Conservation (phyloP, 2,888 invertebrate species). For the Stenotaenia linearis region DNA sequence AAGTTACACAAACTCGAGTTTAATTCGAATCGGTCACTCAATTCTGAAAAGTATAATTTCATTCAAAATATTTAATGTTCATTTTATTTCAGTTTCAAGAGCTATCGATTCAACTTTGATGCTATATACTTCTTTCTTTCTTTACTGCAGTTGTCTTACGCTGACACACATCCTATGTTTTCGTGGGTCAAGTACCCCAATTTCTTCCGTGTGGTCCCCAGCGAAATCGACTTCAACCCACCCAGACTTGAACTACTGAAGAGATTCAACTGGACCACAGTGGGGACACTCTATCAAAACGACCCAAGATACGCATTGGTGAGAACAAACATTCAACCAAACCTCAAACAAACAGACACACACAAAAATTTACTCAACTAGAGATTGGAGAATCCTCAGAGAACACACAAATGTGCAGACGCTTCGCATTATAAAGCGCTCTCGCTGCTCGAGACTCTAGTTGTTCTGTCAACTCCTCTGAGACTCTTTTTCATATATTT, state of each 20-base stretch:
- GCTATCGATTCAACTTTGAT: too few relatives aligned
- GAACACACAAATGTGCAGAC: neutral
- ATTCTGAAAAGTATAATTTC: too few relatives aligned
- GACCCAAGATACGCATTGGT: slow-evolving; percentile 88
- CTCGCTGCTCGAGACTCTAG: too few relatives aligned
- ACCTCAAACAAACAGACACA: neutral
- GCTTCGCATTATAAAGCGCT: neutral
- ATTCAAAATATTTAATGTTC: too few relatives aligned
- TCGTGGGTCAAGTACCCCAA: slow-evolving; percentile 88
- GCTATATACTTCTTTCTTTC: slow-evolving; percentile 33
- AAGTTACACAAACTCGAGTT: too few relatives aligned
- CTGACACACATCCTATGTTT: slow-evolving; percentile 96
- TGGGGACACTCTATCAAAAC: slow-evolving; percentile 95
- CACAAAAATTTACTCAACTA: neutral
- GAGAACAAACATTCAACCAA: slow-evolving; percentile 44
- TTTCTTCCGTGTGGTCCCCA: slow-evolving; percentile 93
- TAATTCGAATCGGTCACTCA: too few relatives aligned
- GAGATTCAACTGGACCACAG: slow-evolving; percentile 94
- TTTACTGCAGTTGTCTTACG: slow-evolving; percentile 77
- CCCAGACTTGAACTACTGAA: slow-evolving; percentile 80
- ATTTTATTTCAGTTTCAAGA: too few relatives aligned
- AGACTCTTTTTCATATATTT: neutral
- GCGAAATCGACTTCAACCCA: slow-evolving; percentile 91
- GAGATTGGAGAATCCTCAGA: neutral
- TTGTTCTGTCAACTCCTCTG: neutral